Percentiles rank a stretch among this genome's conserved stretches.
Evolutionary conservation across 2,113 vertebrate genomes (phyloP).

Genomic region (Ochotona princeps): DNA sequence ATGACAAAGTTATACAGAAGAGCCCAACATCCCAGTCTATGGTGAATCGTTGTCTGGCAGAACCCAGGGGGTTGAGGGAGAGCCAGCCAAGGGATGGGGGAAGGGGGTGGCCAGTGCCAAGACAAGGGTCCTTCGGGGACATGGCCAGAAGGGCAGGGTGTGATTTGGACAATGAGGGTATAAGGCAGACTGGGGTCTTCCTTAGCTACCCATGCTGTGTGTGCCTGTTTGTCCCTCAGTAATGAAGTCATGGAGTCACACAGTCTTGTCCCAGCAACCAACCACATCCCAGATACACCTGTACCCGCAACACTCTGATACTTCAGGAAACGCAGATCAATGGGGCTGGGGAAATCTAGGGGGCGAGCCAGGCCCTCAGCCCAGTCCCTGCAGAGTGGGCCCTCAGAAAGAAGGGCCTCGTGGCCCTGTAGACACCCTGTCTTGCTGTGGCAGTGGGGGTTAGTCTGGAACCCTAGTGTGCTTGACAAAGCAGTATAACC

Average conservation of each 20-base stretch:
- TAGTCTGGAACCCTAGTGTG: not conserved
- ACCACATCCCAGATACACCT: no score
- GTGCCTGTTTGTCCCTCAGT: fast-evolving
- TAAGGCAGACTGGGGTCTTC: conserved; percentile 9
- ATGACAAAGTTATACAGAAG: not conserved
- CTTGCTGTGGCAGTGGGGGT: not conserved
- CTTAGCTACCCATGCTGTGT: not conserved
- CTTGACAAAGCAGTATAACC: not conserved
- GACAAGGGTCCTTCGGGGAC: not conserved
- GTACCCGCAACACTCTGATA: not conserved
- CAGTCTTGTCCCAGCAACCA: not conserved
- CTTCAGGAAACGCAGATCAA: not conserved
- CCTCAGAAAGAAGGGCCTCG: not conserved
- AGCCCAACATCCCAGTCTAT: not conserved
- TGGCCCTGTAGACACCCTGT: not conserved
- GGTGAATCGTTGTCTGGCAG: not conserved
- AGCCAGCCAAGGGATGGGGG: not conserved
- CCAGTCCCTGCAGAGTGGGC: not conserved
- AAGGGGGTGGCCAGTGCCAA: not conserved
- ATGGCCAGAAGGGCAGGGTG: not conserved
- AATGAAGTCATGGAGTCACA: not conserved
- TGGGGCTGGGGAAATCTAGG: not conserved
- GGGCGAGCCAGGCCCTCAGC: not conserved
- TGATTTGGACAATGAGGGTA: not conserved
- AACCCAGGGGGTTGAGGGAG: not conserved